phyloP scores from a whole-genome alignment of 53 echinoderm and acorn worm species.

The Actinopyga echinites region DNA sequence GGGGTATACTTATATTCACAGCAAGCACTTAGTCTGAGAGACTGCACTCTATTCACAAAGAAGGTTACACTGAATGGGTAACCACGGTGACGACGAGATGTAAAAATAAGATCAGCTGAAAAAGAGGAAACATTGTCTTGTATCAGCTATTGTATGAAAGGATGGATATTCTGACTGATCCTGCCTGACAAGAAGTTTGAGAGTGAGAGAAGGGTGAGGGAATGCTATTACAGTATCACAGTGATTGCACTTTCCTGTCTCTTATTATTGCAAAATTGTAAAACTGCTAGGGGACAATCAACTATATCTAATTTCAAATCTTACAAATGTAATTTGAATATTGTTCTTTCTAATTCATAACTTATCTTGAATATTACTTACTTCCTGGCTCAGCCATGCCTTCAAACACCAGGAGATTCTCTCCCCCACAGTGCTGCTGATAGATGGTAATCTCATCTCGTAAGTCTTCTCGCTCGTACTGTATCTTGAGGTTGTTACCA shows the following conservation, averaged over 20 bases:
- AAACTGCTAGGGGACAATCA: too few species aligned
- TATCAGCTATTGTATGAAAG: background rate
- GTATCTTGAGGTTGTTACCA: conserved; percentile 83
- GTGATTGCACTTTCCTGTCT: too few species aligned
- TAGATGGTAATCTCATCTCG: conserved; percentile 88
- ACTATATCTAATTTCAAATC: too few species aligned
- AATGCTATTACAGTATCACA: too few species aligned
- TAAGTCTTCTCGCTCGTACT: conserved; percentile 86
- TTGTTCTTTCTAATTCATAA: too few species aligned
- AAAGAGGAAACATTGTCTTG: background rate
- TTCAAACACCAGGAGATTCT: conserved; percentile 91
- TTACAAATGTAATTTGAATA: too few species aligned
- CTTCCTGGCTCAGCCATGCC: conserved; percentile 93
- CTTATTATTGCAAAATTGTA: too few species aligned
- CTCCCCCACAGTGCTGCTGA: conserved; percentile 99
- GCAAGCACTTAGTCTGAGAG: conserved; percentile 86
- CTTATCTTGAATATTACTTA: conserved; percentile 59
- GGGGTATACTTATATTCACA: conserved; percentile 98
- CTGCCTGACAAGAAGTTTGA: too few species aligned
- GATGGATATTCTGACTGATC: background rate
- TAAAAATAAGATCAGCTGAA: conserved; percentile 87
- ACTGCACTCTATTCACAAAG: conserved; percentile 83
- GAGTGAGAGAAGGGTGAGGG: too few species aligned
- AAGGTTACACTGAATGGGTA: conserved; percentile 94
- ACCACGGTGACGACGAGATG: conserved; percentile 95